Percentiles rank a stretch among this genome's conserved stretches.
These are phyloP conservation scores for Agrotis puta DNA, from an alignment of 2,888 invertebrate genomes.

Conservation along the genomic window DNA sequence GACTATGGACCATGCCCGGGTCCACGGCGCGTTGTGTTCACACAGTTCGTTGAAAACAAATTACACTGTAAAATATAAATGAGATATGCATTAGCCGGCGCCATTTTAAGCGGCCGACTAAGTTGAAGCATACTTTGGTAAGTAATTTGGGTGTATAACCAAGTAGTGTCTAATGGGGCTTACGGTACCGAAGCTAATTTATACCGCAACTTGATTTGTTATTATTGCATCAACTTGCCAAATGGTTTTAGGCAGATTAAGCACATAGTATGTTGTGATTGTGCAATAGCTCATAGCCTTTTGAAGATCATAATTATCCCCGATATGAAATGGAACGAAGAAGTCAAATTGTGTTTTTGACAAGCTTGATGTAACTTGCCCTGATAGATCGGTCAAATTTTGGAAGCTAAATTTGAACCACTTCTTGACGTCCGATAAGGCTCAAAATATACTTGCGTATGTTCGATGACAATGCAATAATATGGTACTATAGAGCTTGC, in stretches of 20 bases:
- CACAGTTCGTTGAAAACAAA: neutral
- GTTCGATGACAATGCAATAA: no score
- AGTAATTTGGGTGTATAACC: conserved; percentile 72
- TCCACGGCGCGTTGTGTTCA: no score
- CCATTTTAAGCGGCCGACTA: conserved; percentile 52
- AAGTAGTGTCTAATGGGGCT: conserved; percentile 64
- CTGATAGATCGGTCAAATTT: no score
- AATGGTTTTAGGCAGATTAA: neutral
- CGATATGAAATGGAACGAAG: no score
- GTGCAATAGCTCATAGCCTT: neutral
- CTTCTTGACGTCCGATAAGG: no score
- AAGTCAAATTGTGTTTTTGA: no score
- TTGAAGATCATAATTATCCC: no score
- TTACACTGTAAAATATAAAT: neutral
- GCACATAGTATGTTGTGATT: neutral
- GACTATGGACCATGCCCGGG: no score
- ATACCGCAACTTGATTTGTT: conserved; percentile 52
- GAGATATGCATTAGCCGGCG: conserved; percentile 24
- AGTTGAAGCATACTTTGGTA: conserved; percentile 68
- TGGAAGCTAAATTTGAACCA: no score
- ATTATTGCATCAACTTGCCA: conserved; percentile 36
- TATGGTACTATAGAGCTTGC: no score
- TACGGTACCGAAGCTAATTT: conserved; percentile 50
- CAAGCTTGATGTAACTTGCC: no score
- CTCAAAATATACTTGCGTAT: no score